These are phyloP conservation scores for Eulimnadia texana DNA, from an alignment of 1,140 invertebrate species.

Conservation along the genomic window DNA sequence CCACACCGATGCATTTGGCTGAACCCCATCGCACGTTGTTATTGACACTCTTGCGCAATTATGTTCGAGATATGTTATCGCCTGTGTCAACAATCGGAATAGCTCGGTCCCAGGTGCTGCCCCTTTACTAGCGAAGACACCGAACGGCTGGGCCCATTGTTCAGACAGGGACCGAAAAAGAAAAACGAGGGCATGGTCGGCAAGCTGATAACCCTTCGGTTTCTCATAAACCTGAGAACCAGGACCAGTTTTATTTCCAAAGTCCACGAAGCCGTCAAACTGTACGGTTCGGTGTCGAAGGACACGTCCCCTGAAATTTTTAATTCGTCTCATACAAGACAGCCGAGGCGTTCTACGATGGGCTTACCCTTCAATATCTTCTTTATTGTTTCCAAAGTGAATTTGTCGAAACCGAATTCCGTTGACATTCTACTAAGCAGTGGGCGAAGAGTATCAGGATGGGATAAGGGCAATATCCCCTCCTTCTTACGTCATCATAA, in stretches of 20 bases:
- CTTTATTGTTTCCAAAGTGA: conserved; percentile 1
- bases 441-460: not conserved
- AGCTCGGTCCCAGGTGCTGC: not conserved
- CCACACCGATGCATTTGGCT: conserved; percentile 3
- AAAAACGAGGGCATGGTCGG: not conserved
- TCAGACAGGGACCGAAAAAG: not conserved
- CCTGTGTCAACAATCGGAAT: not conserved
- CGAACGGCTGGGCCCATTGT: not conserved
- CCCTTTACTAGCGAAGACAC: not conserved
- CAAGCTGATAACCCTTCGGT: too few relatives aligned
- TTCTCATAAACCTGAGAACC: too few relatives aligned
- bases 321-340: not conserved
- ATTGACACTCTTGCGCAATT: not conserved
- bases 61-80: not conserved
- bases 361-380: not conserved
- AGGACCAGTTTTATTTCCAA: too few relatives aligned
- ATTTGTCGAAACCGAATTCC: conserved; percentile 13
- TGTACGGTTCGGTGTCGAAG: not conserved
- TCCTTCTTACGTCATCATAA: not conserved
- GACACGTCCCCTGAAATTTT: not conserved
- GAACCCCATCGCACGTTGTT: not conserved
- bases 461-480: conserved; percentile 1
- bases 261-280: conserved; percentile 8
- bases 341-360: not conserved
- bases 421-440: not conserved